Evolutionary conservation across 2,113 vertebrate species (phyloP).

Genomic region (Dasyprocta punctata): DNA sequence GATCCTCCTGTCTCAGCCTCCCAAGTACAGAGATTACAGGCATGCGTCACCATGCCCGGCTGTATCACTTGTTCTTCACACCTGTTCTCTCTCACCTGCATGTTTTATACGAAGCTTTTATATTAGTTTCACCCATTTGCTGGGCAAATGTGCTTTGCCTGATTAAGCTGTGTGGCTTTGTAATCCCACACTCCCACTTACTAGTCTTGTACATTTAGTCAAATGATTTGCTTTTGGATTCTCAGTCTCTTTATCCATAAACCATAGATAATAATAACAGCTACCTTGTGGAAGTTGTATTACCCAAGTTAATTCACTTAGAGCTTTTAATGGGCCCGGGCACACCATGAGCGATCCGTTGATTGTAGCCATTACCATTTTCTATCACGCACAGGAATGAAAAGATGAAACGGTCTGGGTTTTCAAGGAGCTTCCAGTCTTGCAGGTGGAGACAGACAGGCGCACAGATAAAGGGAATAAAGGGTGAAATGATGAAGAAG

Average conservation of each 20-base stretch:
- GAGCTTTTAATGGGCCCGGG: background rate
- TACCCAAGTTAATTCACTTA: slow-evolving; percentile 16
- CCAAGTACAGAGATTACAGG: too few relatives aligned
- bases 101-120: background rate
- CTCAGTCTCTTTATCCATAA: background rate
- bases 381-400: background rate
- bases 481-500: background rate
- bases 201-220: background rate
- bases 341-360: background rate
- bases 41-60: too few relatives aligned
- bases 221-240: background rate
- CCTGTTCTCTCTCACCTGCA: background rate
- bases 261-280: background rate
- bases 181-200: slow-evolving; percentile 44
- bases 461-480: slow-evolving; percentile 40
- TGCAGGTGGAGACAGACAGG: slow-evolving; percentile 57
- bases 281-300: background rate
- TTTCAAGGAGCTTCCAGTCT: slow-evolving; percentile 25
- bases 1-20: too few relatives aligned
- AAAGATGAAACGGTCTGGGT: background rate
- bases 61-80: background rate
- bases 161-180: background rate
- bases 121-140: background rate
- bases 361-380: background rate
- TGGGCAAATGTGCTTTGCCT: background rate